Evolutionary conservation across 2,797 vertebrate genomes (phyloP).

Genomic region (Dallia pectoralis): DNA sequence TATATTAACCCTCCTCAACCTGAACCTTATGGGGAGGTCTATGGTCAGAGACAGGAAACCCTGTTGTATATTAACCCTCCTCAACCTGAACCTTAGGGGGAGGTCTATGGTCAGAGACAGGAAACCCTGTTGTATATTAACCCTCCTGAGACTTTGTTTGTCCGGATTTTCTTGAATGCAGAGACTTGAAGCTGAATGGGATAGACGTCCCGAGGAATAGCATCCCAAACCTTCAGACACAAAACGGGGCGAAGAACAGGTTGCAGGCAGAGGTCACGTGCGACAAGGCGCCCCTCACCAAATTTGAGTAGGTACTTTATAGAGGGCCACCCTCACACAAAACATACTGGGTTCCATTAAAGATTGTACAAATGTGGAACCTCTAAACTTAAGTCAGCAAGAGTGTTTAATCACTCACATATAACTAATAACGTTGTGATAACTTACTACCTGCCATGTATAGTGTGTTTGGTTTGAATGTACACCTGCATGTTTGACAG

Average conservation of each 20-base stretch:
- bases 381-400: background rate
- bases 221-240: constrained; percentile 55
- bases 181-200: constrained; percentile 70
- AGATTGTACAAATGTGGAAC: background rate
- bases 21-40: too few relatives aligned
- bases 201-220: constrained; percentile 58
- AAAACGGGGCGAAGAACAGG: constrained; percentile 42
- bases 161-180: constrained; percentile 44
- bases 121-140: background rate
- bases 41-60: too few relatives aligned
- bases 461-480: background rate
- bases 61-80: background rate
- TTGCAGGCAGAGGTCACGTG: constrained; percentile 65
- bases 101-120: too few relatives aligned
- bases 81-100: background rate
- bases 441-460: background rate
- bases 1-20: too few relatives aligned
- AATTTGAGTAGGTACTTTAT: constrained; percentile 69
- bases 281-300: constrained; percentile 76
- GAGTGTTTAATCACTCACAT: background rate
- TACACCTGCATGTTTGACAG: background rate
- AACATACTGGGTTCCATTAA: background rate
- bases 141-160: background rate
- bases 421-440: background rate
- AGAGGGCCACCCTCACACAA: background rate